These are phyloP conservation scores for Serilophus lunatus DNA, from an alignment of 2,113 vertebrate genomes.

Conservation along the genomic window DNA sequence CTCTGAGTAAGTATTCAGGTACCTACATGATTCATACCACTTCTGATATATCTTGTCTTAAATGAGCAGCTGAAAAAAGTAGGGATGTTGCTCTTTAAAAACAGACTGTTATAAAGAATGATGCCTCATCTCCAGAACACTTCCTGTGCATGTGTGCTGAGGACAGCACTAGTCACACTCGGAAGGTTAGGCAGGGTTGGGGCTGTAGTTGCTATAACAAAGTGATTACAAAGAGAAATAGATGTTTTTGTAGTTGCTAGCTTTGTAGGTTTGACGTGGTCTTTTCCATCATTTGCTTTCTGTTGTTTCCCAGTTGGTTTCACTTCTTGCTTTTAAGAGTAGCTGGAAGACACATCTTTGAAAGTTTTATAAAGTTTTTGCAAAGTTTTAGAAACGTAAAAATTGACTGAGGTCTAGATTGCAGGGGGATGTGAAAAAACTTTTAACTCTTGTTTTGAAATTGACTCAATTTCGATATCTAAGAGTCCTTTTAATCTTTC, in stretches of 20 bases:
- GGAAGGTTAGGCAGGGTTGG: background rate
- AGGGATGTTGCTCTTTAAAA: background rate
- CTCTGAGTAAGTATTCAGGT: background rate
- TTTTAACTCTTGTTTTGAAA: conserved; percentile 31
- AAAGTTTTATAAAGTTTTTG: background rate
- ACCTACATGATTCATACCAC: rapidly evolving
- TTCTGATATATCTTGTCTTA: background rate
- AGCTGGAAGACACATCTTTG: background rate
- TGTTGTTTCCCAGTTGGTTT: background rate
- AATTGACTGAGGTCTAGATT: background rate
- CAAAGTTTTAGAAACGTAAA: background rate
- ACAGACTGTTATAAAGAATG: background rate
- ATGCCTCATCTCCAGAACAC: background rate
- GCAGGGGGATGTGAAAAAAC: background rate
- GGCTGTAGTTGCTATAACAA: background rate
- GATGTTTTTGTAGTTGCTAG: background rate
- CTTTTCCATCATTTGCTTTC: conserved; percentile 2
- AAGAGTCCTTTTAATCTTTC: conserved; percentile 15
- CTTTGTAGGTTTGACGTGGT: background rate
- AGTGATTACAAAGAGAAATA: background rate
- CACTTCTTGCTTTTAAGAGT: background rate
- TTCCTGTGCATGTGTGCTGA: rapidly evolving
- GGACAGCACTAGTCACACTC: background rate
- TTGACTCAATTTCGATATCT: background rate
- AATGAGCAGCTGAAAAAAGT: background rate